Conservation (phyloP, 2,888 invertebrate genomes). For the Lasioglossum vierecki region DNA sequence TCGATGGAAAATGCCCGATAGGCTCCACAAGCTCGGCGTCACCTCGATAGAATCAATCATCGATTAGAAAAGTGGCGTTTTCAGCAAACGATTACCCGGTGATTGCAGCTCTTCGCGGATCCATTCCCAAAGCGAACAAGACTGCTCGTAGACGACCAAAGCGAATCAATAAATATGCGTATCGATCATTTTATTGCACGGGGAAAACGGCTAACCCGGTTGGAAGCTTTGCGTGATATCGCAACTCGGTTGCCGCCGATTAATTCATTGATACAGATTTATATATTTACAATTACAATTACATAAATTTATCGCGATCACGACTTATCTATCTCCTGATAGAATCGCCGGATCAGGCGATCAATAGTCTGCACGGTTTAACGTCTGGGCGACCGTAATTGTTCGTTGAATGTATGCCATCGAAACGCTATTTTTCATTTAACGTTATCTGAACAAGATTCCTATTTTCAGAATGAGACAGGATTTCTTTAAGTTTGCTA, state of each 20-base stretch:
- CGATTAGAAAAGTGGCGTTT: constrained; percentile 72
- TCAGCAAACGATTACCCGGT: constrained; percentile 47
- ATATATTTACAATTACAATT: not conserved
- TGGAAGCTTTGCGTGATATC: not conserved
- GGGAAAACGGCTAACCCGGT: constrained; percentile 11
- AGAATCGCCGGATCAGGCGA: not conserved
- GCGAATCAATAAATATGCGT: constrained; percentile 68
- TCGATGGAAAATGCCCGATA: not conserved
- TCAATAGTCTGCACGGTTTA: not conserved
- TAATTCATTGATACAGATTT: not conserved
- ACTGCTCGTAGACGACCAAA: constrained; percentile 23
- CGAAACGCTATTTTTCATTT: not conserved
- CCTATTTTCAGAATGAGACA: not conserved
- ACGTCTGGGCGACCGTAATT: not conserved
- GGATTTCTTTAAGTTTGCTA: not conserved
- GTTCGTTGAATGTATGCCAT: not conserved
- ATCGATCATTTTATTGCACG: constrained; percentile 65
- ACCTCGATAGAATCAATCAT: constrained; percentile 61
- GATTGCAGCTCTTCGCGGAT: constrained; percentile 47
- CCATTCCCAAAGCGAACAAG: not conserved
- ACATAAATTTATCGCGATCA: not conserved
- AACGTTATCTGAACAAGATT: no score
- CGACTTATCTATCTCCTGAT: not conserved
- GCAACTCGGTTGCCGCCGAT: not conserved
- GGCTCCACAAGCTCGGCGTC: not conserved